These are phyloP conservation scores for Drosophila meridiana DNA, from an alignment of 2,888 invertebrate genomes.

Conservation along the genomic window DNA sequence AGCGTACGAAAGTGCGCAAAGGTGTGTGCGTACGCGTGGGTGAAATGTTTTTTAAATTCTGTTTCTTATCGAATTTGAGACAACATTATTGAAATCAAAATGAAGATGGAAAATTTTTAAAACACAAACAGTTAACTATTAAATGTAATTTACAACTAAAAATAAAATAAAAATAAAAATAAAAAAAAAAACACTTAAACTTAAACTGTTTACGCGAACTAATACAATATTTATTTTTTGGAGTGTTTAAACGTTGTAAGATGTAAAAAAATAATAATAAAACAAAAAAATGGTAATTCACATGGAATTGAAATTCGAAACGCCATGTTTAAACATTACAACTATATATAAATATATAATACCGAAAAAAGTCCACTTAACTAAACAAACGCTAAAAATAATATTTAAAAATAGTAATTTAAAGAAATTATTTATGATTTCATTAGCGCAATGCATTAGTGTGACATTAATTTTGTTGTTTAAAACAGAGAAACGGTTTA, in stretches of 20 bases:
- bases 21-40: constrained; percentile 5
- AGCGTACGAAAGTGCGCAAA: constrained; percentile 10
- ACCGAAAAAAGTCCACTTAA: constrained; percentile 61
- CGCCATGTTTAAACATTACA: constrained; percentile 41
- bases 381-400: constrained; percentile 30
- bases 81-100: constrained; percentile 68
- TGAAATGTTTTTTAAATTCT: constrained; percentile 54
- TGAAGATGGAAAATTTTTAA: constrained; percentile 45
- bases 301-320: constrained; percentile 33
- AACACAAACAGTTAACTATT: constrained; percentile 78
- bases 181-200: constrained; percentile 42
- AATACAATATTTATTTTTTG: constrained; percentile 79
- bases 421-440: constrained; percentile 40
- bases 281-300: constrained; percentile 22
- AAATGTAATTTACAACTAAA: constrained; percentile 74
- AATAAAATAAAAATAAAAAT: constrained; percentile 5
- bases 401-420: constrained; percentile 30
- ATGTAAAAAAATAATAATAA: constrained; percentile 52
- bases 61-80: constrained; percentile 63
- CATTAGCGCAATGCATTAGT: constrained; percentile 48
- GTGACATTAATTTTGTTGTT: constrained; percentile 54
- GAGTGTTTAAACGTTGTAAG: constrained; percentile 82
- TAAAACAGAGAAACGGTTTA: constrained; percentile 62
- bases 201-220: constrained; percentile 62
- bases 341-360: constrained; percentile 30